phyloP scores from a whole-genome alignment of 2,113 vertebrate genomes.

The Apodemus speciosus region DNA sequence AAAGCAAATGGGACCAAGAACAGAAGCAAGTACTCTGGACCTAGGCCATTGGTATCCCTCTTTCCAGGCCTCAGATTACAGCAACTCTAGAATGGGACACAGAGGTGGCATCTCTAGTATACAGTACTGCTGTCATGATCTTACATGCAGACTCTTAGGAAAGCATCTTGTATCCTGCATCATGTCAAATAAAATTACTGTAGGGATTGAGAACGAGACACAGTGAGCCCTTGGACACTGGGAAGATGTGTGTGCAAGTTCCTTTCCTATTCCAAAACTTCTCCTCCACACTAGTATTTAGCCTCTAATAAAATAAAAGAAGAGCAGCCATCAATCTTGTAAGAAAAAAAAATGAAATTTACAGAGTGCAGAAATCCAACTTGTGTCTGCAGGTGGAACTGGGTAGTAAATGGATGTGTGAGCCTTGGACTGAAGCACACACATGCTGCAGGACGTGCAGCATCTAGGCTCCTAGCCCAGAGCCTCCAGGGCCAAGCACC shows the following conservation, averaged over 20 bases:
- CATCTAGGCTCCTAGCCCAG: neutral
- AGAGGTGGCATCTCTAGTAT: accelerated
- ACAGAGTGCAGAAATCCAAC: neutral
- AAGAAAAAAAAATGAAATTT: neutral
- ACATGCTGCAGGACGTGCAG: neutral
- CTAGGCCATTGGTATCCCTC: neutral
- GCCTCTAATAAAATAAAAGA: neutral
- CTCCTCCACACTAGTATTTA: neutral
- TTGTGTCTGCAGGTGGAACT: neutral
- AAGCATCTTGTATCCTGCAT: neutral
- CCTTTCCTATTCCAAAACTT: accelerated
- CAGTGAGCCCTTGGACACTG: accelerated
- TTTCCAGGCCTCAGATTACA: neutral
- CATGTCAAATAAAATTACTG: neutral
- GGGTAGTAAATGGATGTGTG: neutral
- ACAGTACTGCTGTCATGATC: neutral
- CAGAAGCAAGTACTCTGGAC: neutral
- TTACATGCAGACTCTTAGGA: accelerated
- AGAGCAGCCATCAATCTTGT: neutral
- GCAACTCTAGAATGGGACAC: accelerated
- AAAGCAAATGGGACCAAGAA: neutral
- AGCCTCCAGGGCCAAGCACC: neutral
- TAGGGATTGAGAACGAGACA: accelerated
- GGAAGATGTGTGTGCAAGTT: neutral
- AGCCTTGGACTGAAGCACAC: neutral